phyloP scores from a whole-genome alignment of 2,113 vertebrate species.

The Pholis gunnellus region DNA sequence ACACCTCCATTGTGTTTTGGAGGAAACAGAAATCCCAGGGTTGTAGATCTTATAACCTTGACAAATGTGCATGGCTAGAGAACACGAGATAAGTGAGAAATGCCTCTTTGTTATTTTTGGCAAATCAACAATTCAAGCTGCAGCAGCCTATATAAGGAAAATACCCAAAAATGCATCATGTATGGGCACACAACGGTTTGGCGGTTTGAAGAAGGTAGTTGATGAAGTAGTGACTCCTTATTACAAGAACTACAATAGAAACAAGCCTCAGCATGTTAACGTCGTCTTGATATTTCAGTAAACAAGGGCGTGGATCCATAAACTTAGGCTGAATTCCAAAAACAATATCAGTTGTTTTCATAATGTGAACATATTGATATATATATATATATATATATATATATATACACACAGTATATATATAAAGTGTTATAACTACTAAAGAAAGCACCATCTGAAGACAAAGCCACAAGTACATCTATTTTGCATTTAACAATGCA shows the following conservation, averaged over 20 bases:
- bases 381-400: no score
- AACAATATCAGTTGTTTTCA: conserved; percentile 4
- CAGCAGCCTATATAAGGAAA: not conserved
- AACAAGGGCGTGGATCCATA: not conserved
- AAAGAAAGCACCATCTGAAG: not conserved
- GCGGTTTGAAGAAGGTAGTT: not conserved
- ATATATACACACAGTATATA: no score
- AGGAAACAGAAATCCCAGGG: not conserved
- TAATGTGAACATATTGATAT: not conserved
- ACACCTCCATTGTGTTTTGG: not conserved
- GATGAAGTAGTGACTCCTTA: not conserved
- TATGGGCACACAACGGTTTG: not conserved
- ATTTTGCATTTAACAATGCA: not conserved
- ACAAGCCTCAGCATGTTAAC: not conserved
- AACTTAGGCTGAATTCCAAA: not conserved
- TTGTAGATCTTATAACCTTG: not conserved
- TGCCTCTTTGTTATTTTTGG: not conserved
- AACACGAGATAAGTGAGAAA: not conserved
- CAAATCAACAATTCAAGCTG: not conserved
- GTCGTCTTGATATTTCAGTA: not conserved
- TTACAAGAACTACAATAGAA: not conserved
- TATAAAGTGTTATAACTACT: not conserved
- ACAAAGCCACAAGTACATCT: not conserved
- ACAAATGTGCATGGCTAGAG: not conserved
- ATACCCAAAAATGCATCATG: not conserved